Conservation (phyloP, 2,113 vertebrate species). For the Actenoides hombroni region DNA sequence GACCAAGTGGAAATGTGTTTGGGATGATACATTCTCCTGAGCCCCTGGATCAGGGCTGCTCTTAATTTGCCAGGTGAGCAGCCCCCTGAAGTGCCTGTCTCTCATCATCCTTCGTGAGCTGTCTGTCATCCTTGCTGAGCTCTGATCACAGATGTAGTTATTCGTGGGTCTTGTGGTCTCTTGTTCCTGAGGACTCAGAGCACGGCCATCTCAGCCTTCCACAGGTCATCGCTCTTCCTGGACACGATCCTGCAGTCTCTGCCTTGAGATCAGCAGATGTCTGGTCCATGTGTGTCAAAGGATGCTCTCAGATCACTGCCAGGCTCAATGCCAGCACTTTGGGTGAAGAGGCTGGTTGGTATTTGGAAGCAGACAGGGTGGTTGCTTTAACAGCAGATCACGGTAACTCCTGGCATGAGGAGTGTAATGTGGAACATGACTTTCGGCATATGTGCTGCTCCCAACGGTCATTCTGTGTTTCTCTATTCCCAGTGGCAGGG, state of each 20-base stretch:
- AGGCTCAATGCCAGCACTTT: background rate
- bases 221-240: background rate
- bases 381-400: background rate
- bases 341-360: background rate
- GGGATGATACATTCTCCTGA: background rate
- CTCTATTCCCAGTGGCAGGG: background rate
- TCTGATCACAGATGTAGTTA: background rate
- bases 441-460: background rate
- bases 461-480: background rate
- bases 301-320: background rate
- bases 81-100: rapidly evolving
- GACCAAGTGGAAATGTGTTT: background rate
- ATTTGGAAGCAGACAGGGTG: background rate
- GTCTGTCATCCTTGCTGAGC: background rate
- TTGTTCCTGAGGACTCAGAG: background rate
- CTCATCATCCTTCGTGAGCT: background rate
- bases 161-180: background rate
- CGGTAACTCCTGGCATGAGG: background rate
- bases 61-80: background rate
- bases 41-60: background rate
- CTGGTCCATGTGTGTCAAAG: background rate
- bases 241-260: background rate
- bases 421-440: background rate
- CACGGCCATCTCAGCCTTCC: background rate
- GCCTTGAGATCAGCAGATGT: background rate